Evolutionary conservation across 2,888 invertebrate genomes (phyloP).

Genomic region (Epirrita christyi): DNA sequence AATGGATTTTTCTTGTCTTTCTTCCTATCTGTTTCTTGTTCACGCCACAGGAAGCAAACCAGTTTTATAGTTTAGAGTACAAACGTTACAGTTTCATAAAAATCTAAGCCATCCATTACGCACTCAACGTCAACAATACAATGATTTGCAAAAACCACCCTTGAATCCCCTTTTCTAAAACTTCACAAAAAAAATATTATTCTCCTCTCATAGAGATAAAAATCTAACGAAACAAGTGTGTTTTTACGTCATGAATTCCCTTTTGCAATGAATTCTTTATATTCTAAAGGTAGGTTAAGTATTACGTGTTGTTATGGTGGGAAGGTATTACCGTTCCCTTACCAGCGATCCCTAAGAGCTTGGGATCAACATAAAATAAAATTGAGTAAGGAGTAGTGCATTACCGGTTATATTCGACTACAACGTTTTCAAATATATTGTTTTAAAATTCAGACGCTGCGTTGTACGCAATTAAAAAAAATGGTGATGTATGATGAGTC

Average conservation of each 20-base stretch:
- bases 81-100: neutral
- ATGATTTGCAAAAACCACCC: constrained; percentile 25
- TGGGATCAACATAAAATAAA: constrained; percentile 73
- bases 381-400: constrained; percentile 58
- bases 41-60: no score
- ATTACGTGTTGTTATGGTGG: constrained; percentile 52
- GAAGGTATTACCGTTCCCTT: constrained; percentile 61
- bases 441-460: no score
- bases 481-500: no score
- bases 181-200: constrained; percentile 25
- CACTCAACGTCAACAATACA: constrained; percentile 3
- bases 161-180: constrained; percentile 19
- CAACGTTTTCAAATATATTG: neutral
- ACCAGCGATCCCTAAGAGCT: constrained; percentile 56
- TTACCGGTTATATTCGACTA: constrained; percentile 38
- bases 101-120: neutral
- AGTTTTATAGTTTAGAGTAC: no score
- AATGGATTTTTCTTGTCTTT: no score
- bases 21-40: no score
- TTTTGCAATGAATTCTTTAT: constrained; percentile 73
- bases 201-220: constrained; percentile 46
- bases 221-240: constrained; percentile 55
- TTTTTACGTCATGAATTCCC: constrained; percentile 64
- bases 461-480: no score
- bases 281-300: constrained; percentile 58